These are phyloP conservation scores for Melangyna quadrimaculata DNA, from an alignment of 2,888 invertebrate species.

Conservation along the genomic window DNA sequence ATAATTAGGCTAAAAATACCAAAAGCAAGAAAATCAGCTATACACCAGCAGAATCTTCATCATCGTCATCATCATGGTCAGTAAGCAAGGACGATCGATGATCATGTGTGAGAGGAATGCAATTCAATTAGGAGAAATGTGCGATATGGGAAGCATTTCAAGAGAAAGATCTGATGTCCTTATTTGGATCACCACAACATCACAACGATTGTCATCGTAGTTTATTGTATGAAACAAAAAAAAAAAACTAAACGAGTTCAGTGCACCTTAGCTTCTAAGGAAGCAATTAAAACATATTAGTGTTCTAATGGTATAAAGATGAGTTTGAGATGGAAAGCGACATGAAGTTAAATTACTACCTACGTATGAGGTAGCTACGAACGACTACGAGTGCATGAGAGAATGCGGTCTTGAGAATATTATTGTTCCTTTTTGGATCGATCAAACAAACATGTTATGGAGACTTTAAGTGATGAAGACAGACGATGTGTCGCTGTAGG, in stretches of 20 bases:
- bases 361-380: neutral
- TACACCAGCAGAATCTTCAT: neutral
- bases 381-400: neutral
- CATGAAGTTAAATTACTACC: neutral
- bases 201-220: neutral
- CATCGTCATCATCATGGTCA: too few species aligned
- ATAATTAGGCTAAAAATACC: conserved; percentile 70
- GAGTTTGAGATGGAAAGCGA: conserved; percentile 46
- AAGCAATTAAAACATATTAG: conserved; percentile 65
- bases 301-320: conserved; percentile 30
- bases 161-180: conserved; percentile 48
- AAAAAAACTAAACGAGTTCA: conserved; percentile 44
- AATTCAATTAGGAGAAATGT: conserved; percentile 70
- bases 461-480: conserved; percentile 6
- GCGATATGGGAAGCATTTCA: conserved; percentile 67
- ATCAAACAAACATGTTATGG: conserved; percentile 14
- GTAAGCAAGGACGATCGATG: conserved; percentile 67
- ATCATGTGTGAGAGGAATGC: conserved; percentile 71
- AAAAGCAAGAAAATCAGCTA: conserved; percentile 12
- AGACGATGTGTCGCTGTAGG: conserved; percentile 27
- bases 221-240: neutral
- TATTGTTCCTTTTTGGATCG: conserved; percentile 10
- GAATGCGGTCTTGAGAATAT: conserved; percentile 22
- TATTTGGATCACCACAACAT: conserved; percentile 13
- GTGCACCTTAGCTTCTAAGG: conserved; percentile 62